These are phyloP conservation scores for Apoda limacodes DNA, from an alignment of 2,888 invertebrate genomes.

Conservation along the genomic window DNA sequence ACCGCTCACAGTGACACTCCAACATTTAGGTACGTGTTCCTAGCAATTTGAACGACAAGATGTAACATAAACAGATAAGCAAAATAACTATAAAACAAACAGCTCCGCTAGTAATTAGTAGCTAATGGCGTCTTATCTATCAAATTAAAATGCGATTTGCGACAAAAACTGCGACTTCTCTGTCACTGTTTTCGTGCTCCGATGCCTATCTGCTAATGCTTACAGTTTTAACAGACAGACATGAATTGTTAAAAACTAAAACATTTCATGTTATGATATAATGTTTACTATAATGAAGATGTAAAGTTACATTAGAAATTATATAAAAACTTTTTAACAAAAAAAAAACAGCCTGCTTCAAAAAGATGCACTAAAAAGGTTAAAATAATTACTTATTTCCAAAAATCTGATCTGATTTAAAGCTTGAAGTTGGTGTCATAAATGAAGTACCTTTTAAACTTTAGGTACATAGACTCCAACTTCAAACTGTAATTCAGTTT, in stretches of 20 bases:
- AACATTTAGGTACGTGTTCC: constrained; percentile 29
- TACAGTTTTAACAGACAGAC: constrained; percentile 15
- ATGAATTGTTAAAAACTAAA: constrained; percentile 1
- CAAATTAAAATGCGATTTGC: constrained; percentile 68
- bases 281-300: background rate
- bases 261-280: constrained; percentile 1
- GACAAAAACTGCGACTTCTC: constrained; percentile 31
- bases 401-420: too few species aligned
- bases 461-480: too few species aligned
- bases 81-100: constrained; percentile 57
- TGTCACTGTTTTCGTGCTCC: constrained; percentile 45
- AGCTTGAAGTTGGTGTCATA: too few species aligned
- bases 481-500: too few species aligned
- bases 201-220: constrained; percentile 46
- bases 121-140: constrained; percentile 59
- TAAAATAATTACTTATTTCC: too few species aligned
- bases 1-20: constrained; percentile 20
- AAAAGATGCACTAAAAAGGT: too few species aligned
- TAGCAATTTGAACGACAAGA: constrained; percentile 53
- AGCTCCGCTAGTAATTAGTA: constrained; percentile 51
- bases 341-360: too few species aligned
- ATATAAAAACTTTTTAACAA: too few species aligned
- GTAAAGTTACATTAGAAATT: constrained; percentile 1
- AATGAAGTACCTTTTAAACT: too few species aligned
- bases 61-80: constrained; percentile 54